phyloP scores from a whole-genome alignment of 2,797 vertebrate genomes.

The Cottoperca gobio region DNA sequence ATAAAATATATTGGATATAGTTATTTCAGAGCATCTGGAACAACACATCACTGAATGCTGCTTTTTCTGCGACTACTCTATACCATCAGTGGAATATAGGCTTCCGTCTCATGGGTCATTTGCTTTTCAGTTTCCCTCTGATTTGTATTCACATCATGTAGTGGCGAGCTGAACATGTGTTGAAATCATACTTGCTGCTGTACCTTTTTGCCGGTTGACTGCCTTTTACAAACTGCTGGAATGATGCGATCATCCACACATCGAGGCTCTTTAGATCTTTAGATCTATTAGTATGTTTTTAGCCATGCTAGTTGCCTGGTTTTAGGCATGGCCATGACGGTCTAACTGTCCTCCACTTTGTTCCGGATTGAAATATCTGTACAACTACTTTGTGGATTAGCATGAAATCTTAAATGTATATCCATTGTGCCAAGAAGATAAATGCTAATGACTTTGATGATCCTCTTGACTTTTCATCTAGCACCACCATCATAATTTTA shows the following conservation, averaged over 20 bases:
- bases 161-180: slow-evolving; percentile 24
- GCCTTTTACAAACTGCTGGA: slow-evolving; percentile 19
- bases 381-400: neutral
- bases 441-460: neutral
- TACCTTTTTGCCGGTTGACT: slow-evolving; percentile 22
- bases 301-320: neutral
- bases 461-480: neutral
- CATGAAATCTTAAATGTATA: neutral
- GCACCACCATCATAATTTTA: neutral
- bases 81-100: slow-evolving; percentile 23
- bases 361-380: neutral
- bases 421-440: neutral
- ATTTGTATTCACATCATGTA: slow-evolving; percentile 48
- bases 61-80: slow-evolving; percentile 22
- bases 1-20: slow-evolving; percentile 47
- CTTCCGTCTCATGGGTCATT: slow-evolving; percentile 48
- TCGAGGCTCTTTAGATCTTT: neutral
- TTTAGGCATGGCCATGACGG: neutral
- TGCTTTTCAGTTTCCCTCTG: slow-evolving; percentile 44
- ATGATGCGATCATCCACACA: slow-evolving; percentile 8
- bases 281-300: neutral
- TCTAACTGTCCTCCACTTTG: neutral
- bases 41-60: slow-evolving; percentile 22
- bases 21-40: slow-evolving; percentile 61
- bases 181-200: slow-evolving; percentile 25